Base-by-base conservation (phyloP, 2,888 invertebrate species). In the Zygothrica quintamaculata region DNA sequence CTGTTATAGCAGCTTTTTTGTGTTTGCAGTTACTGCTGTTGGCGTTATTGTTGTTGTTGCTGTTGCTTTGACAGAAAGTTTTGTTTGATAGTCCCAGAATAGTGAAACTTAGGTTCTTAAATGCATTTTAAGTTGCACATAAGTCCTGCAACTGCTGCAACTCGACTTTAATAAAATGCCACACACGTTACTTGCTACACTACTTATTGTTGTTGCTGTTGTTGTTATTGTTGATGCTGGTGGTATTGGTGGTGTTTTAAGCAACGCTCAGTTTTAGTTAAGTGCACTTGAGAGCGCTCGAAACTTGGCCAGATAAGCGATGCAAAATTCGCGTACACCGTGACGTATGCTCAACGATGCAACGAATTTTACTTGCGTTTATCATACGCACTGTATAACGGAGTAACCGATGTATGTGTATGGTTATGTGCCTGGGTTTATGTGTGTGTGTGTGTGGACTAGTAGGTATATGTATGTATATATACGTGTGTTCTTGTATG, bases 281-380 rank as follows among this genome's bases (percentile, higher is more conserved):
- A 85, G 80, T 79, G 77, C 80, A 77, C 80, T 81, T 74, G 64
- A 74, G 68, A 77, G 86, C 65, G 64, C 70, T 82, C 59, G 44
- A 77, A 84, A 84, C 64, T 84, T 79, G 78, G 75, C 36, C 56
- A 82, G 82, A 78, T 75, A 81, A 82, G 79, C 79, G 74, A 47
- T 55, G 58, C 64, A 70, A 64, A 60, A 64, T 60, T 34, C 48
- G 50, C 62, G 39, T 73, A 62, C 75, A 68, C 73, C 85, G 68
- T 75, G 69, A 75, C 82, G 79, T 85, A 82, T 70, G 76, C 65
- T 69, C 73, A 82, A 81, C 73, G 73, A 69, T 66, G 25, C 72
- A 65, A 59, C 65, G 72, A 77, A 60, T 69, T 73, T 81, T 58
- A 62, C 65, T 66, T 60, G 42, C 76, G 73, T 77, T 77, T 75